A percentile compares a stretch with the other conserved stretches of the same genome.
phyloP scores from a whole-genome alignment of 1,140 invertebrate genomes.

The Macrosteles quadrilineatus region DNA sequence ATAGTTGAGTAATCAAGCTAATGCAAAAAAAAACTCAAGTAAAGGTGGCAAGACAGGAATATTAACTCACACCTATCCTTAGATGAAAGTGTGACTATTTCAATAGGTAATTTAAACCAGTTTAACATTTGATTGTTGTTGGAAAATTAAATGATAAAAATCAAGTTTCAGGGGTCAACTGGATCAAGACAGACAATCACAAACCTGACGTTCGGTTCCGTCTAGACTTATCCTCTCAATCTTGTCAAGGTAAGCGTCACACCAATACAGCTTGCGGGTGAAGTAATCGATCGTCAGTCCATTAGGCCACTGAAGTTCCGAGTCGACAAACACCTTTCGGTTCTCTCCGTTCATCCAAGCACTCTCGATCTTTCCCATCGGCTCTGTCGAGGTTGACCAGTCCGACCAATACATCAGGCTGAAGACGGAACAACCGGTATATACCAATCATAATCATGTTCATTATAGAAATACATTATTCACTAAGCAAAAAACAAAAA shows the following conservation, averaged over 20 bases:
- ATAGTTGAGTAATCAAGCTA: no score
- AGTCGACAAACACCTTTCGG: slow-evolving; percentile 48
- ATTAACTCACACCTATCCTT: no score
- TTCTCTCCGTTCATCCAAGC: slow-evolving; percentile 58
- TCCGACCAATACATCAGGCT: slow-evolving; percentile 57
- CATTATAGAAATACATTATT: no score
- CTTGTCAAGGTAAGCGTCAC: slow-evolving; percentile 56
- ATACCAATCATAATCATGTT: not conserved
- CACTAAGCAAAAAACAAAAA: no score
- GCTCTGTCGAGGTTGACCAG: slow-evolving; percentile 46
- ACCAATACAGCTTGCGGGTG: slow-evolving; percentile 57
- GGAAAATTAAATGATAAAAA: no score
- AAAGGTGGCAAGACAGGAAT: no score
- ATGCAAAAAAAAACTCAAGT: no score
- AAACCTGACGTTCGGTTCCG: slow-evolving; percentile 44
- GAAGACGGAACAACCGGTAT: slow-evolving; percentile 32
- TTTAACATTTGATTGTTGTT: no score
- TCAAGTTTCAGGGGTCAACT: no score
- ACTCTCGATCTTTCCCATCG: slow-evolving; percentile 52
- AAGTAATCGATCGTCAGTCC: slow-evolving; percentile 57
- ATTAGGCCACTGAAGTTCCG: slow-evolving; percentile 56
- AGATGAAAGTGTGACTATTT: no score
- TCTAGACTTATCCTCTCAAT: slow-evolving; percentile 56
- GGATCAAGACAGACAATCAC: no score
- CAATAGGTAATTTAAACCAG: no score